Percentiles rank a stretch among this genome's conserved stretches.
These are phyloP conservation scores for Scalopus aquaticus DNA, from an alignment of 2,113 vertebrate genomes.

Conservation along the genomic window DNA sequence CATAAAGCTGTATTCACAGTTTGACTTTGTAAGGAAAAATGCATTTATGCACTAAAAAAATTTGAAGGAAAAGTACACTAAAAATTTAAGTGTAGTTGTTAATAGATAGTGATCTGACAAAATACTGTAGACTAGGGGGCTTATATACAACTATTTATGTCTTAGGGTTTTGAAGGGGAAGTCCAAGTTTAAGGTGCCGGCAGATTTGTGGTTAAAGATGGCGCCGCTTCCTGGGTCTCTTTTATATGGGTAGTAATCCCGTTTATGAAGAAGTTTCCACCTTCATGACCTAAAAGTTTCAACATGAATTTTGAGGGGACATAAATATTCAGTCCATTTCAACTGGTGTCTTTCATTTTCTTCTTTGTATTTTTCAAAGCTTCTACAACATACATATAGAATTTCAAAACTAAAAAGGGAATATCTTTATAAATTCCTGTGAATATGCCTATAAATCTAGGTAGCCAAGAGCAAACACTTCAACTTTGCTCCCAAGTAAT, in stretches of 20 bases:
- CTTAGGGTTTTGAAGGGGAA: neutral
- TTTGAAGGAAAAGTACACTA: neutral
- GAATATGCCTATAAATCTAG: neutral
- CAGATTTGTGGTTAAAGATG: neutral
- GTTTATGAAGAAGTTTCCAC: neutral
- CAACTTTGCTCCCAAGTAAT: neutral
- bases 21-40: neutral
- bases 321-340: neutral
- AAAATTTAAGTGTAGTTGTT: neutral
- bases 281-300: neutral
- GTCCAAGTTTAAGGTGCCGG: neutral
- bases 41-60: neutral
- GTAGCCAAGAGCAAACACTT: neutral
- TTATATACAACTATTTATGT: neutral
- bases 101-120: neutral
- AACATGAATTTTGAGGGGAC: neutral
- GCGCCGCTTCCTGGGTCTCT: neutral
- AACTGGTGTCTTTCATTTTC: slow-evolving; percentile 5
- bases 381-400: neutral
- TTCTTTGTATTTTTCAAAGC: neutral
- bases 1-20: neutral
- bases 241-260: neutral
- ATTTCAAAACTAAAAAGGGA: slow-evolving; percentile 3
- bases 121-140: neutral
- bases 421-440: neutral